Percentiles rank a stretch among this genome's conserved stretches.
Conservation (phyloP, 2,888 invertebrate genomes). For the Philaethria dido region DNA sequence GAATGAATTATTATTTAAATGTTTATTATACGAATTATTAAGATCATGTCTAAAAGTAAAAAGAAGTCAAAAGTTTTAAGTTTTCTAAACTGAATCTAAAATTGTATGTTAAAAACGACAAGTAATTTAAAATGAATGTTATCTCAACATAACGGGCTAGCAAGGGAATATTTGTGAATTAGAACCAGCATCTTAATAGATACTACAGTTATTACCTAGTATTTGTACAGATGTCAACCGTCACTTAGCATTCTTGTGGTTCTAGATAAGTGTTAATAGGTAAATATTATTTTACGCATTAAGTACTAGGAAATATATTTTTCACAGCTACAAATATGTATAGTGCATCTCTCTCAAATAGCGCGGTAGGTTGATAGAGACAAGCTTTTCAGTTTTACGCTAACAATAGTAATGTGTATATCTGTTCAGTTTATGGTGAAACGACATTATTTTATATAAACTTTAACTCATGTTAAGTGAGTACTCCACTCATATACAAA, state of each 20-base stretch:
- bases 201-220: conserved; percentile 37
- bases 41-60: no score
- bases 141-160: conserved; percentile 32
- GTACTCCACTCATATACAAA: no score
- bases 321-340: not conserved
- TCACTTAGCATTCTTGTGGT: conserved; percentile 23
- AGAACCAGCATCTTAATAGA: conserved; percentile 40
- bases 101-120: not conserved
- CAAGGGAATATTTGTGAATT: conserved; percentile 35
- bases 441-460: no score
- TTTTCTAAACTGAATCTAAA: no score
- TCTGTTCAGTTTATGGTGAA: no score
- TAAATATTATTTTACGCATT: conserved; percentile 2
- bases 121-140: not conserved
- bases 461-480: no score
- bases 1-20: no score
- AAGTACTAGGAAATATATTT: not conserved
- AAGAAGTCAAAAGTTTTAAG: no score
- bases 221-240: conserved; percentile 23
- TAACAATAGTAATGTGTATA: no score
- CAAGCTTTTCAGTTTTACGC: no score
- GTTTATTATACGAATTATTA: no score
- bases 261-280: not conserved
- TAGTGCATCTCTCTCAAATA: not conserved
- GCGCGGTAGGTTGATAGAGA: no score